Percentiles rank a stretch among this genome's conserved stretches.
Conservation (phyloP, 2,888 invertebrate genomes). For the Agriopis leucophaearia region DNA sequence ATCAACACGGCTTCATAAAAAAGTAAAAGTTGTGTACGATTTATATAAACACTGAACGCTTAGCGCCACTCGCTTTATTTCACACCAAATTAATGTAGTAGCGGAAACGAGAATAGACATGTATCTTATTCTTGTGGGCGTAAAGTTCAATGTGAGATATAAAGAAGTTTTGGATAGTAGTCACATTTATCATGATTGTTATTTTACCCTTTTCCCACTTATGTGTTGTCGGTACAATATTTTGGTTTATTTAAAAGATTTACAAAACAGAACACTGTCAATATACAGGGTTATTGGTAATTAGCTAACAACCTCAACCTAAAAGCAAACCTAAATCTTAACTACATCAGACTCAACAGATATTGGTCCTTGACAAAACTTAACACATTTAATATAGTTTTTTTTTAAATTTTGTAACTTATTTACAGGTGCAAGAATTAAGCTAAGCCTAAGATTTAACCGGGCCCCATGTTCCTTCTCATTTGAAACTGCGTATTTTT, state of each 20-base stretch:
- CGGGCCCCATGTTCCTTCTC: no score
- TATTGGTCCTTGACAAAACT: no score
- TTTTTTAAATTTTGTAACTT: no score
- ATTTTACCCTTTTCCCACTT: neutral
- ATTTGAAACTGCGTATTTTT: no score
- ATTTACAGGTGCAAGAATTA: no score
- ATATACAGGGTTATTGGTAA: no score
- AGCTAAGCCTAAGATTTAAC: no score
- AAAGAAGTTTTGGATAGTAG: neutral
- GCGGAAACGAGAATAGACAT: neutral
- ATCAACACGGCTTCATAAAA: conserved; percentile 33
- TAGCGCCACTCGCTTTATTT: conserved; percentile 21
- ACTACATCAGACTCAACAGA: no score
- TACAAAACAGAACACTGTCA: no score
- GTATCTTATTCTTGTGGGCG: neutral
- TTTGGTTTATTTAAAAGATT: neutral
- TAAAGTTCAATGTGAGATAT: neutral
- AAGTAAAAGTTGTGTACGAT: conserved; percentile 41
- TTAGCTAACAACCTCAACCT: no score
- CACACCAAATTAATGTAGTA: conserved; percentile 17
- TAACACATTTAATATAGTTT: no score
- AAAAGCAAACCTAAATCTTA: no score
- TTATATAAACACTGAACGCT: conserved; percentile 35
- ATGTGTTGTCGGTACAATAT: neutral
- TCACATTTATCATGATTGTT: neutral